These are phyloP conservation scores for Taxidea taxus DNA, from an alignment of 2,113 vertebrate genomes.

Conservation along the genomic window DNA sequence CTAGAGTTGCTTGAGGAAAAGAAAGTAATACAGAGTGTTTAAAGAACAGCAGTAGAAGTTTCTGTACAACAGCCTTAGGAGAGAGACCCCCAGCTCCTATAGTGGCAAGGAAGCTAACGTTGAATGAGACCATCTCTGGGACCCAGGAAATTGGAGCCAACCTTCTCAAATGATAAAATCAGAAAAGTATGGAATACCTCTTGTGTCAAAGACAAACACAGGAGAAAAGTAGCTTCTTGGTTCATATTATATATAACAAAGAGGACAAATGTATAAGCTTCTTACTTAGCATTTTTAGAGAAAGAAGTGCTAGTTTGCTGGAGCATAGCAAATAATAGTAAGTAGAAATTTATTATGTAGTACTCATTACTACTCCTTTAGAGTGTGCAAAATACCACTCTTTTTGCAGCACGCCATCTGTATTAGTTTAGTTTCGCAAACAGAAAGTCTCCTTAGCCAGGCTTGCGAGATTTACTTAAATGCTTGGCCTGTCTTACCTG, in stretches of 20 bases:
- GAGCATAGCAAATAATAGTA: not conserved
- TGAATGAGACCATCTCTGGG: not conserved
- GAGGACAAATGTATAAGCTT: not conserved
- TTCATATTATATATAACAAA: not conserved
- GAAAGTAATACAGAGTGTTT: not conserved
- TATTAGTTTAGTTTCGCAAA: not conserved
- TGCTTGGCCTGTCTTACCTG: not conserved
- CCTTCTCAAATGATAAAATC: not conserved
- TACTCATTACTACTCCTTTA: not conserved
- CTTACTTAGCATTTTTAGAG: slow-evolving; percentile 7
- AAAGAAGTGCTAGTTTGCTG: not conserved
- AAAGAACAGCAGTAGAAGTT: not conserved
- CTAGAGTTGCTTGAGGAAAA: not conserved
- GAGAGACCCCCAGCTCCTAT: not conserved
- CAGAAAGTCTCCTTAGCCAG: not conserved
- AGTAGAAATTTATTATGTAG: not conserved
- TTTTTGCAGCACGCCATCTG: not conserved
- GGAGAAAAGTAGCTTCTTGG: not conserved
- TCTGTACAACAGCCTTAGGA: not conserved
- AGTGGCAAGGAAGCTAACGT: not conserved
- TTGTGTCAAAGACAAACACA: not conserved
- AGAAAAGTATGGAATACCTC: not conserved
- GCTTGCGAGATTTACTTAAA: not conserved
- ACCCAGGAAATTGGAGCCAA: not conserved
- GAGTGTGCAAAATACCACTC: not conserved